Evolutionary conservation across 53 echinoderm and acorn worm species (phyloP), one percentile per base, ranked within the genome.

Genomic region (Echinarachnius parma): DNA sequence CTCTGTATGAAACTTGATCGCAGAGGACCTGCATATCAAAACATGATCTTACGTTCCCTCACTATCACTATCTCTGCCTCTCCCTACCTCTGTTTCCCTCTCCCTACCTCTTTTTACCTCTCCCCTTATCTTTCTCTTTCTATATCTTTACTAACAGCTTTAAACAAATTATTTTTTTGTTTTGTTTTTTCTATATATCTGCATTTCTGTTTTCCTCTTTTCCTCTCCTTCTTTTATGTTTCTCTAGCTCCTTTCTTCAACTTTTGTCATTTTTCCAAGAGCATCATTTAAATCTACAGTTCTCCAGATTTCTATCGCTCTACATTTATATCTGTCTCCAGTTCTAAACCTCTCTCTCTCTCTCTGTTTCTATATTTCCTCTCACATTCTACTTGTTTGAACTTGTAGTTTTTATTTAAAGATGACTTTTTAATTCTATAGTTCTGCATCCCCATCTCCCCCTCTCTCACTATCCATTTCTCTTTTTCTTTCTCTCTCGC

Each of bases 1-100:
- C 21, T 53, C 52, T 21, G 52, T 69, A 69, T 69, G 70, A 69
- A 69, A 69, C 37, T 24, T 31, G 70, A 69, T 69, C 70, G 53
- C 53, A 21, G 33, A 30, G 24, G 21, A 50, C 34, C 23, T 53
- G 34, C 70, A 69, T 69, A 53, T 69, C 70, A 69, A 69, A 69
- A 69, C 70, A 69, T 18, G 13, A 7, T 49, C 19, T 49, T 18
- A 13, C 50, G 9, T 4, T 49, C 19, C 19, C 19, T 18, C 50
- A 14, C 50, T 49, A 4, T 49, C 19, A 14, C 19, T 26, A 46
- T 46, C 31, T 47, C 46, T 3, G 46, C 47, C 66, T 66, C 21
- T 21, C 46, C 47, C 30, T 26, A 45, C n/a, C 1, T 32, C 62
- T 35, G 32, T 16, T 25, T 62, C 21, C 39, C 25, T n/a, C 34